Evolutionary conservation across 1,140 invertebrate species (phyloP).

Genomic region (Caenorhabditis inopinata): DNA sequence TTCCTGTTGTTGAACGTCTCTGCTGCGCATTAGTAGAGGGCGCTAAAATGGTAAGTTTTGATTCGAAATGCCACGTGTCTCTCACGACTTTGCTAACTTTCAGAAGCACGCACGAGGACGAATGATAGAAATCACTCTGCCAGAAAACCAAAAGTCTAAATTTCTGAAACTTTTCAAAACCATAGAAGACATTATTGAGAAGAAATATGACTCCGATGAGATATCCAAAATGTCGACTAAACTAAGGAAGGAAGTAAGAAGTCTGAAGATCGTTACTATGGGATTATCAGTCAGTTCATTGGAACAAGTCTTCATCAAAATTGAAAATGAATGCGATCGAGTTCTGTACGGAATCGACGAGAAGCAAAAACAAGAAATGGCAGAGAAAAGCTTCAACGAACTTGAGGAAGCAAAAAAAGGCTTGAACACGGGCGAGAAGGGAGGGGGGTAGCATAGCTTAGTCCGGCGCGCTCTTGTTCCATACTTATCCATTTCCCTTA

Average conservation of each 20-base stretch:
- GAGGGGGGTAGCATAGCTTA: no score
- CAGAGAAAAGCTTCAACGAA: not conserved
- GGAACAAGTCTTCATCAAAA: slow-evolving; percentile 44
- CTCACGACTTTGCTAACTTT: no score
- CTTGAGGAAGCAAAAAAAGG: not conserved
- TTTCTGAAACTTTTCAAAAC: slow-evolving; percentile 40
- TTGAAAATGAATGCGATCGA: not conserved
- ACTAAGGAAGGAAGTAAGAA: not conserved
- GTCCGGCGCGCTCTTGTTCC: no score
- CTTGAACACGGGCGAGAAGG: no score
- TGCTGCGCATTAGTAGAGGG: not conserved
- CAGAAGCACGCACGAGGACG: slow-evolving; percentile 40
- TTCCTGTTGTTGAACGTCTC: not conserved
- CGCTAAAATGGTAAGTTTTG: not conserved
- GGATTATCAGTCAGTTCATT: slow-evolving; percentile 46
- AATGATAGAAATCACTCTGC: slow-evolving; percentile 45
- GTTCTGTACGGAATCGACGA: not conserved
- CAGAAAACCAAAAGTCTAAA: slow-evolving; percentile 7
- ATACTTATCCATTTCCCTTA: no score
- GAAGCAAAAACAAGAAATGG: not conserved
- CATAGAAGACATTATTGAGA: slow-evolving; percentile 12
- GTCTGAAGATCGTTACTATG: slow-evolving; percentile 38
- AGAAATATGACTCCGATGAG: not conserved
- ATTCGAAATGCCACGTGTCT: no score
- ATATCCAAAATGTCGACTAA: not conserved